A percentile compares a stretch with the other conserved stretches of the same genome.
Evolutionary conservation across 2,888 invertebrate species (phyloP).

Genomic region (Campopleginae sp.): DNA sequence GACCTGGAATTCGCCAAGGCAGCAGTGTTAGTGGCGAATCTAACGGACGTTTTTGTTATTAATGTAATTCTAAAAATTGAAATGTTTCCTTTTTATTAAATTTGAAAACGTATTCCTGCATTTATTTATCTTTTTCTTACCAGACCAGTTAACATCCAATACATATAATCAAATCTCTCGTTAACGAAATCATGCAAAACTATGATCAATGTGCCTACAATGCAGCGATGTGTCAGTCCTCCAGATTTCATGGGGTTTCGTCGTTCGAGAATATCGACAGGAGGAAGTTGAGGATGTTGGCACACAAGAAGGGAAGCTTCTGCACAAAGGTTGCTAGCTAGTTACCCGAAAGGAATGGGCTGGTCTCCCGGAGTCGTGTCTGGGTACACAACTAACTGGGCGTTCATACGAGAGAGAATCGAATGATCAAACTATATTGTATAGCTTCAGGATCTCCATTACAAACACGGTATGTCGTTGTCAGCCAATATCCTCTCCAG

Average conservation of each 20-base stretch:
- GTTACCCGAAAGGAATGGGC: slow-evolving; percentile 57
- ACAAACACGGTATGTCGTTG: slow-evolving; percentile 71
- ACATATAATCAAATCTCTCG: background rate
- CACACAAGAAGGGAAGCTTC: slow-evolving; percentile 51
- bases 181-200: background rate
- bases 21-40: background rate
- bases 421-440: slow-evolving; percentile 70
- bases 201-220: background rate
- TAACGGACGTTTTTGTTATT: background rate
- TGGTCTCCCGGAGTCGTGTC: slow-evolving; percentile 54
- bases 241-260: background rate
- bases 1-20: background rate
- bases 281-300: slow-evolving; percentile 60
- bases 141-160: background rate
- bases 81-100: background rate
- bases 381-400: slow-evolving; percentile 66
- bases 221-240: background rate
- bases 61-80: background rate
- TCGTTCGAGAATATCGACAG: slow-evolving; percentile 17
- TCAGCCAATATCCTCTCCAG: slow-evolving; percentile 70
- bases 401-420: slow-evolving; percentile 49
- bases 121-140: background rate
- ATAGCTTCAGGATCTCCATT: slow-evolving; percentile 69
- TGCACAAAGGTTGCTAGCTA: slow-evolving; percentile 63
- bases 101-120: background rate